These are phyloP conservation scores for Sturnus vulgaris DNA, from an alignment of 2,113 vertebrate genomes.

Conservation along the genomic window DNA sequence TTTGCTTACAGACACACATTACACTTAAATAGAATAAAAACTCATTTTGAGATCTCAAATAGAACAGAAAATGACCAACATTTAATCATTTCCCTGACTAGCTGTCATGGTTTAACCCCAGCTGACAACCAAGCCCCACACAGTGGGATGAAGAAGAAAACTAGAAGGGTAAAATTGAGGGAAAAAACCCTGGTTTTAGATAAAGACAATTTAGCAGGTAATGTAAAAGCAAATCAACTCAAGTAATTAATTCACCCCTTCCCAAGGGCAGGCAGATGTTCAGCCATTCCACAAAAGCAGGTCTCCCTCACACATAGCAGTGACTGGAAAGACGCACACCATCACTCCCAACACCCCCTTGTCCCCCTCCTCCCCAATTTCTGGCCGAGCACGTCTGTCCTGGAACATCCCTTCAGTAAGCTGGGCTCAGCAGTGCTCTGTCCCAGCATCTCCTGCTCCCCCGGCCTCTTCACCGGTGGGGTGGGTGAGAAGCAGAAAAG, in stretches of 20 bases:
- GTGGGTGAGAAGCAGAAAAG: not conserved
- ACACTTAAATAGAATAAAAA: not conserved
- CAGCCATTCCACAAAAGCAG: not conserved
- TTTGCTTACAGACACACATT: not conserved
- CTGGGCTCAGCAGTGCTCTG: fast-evolving
- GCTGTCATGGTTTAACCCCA: not conserved
- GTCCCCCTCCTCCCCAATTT: not conserved
- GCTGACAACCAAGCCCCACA: not conserved
- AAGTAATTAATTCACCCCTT: not conserved
- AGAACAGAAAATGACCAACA: not conserved
- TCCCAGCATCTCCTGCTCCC: fast-evolving
- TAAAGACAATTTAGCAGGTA: not conserved
- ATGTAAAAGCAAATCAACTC: not conserved
- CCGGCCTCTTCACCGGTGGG: fast-evolving
- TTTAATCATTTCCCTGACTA: not conserved
- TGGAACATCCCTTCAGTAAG: not conserved
- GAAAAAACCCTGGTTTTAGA: not conserved
- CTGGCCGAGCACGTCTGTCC: too few species aligned
- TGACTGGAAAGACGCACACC: fast-evolving
- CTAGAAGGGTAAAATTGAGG: not conserved
- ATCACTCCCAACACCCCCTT: not conserved
- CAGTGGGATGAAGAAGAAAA: not conserved
- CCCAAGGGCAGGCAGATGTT: not conserved
- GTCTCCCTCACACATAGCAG: not conserved
- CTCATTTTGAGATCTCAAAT: not conserved